Conservation (phyloP, 2,888 invertebrate species). For the Tromatobia lineatoria region DNA sequence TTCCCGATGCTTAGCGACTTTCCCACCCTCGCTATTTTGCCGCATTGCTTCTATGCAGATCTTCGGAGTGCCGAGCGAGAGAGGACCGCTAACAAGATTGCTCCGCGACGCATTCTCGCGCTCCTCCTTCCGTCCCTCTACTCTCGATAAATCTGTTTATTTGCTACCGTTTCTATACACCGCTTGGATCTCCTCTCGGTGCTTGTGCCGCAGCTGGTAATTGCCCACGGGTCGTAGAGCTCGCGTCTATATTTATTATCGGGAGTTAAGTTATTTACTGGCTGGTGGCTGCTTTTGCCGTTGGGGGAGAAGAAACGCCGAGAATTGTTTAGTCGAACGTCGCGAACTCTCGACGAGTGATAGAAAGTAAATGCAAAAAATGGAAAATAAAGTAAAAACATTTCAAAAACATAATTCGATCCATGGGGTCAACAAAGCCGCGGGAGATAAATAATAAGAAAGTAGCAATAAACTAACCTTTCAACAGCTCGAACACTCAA, state of each 20-base stretch:
- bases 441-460: not conserved
- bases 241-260: constrained; percentile 67
- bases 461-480: not conserved
- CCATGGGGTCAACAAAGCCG: not conserved
- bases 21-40: constrained; percentile 60
- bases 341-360: not conserved
- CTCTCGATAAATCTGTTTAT: constrained; percentile 78
- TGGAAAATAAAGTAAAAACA: not conserved
- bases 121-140: constrained; percentile 49
- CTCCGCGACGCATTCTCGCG: constrained; percentile 69
- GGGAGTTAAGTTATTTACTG: constrained; percentile 67
- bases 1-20: constrained; percentile 32
- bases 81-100: constrained; percentile 76
- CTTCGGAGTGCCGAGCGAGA: not conserved
- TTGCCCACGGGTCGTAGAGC: constrained; percentile 67
- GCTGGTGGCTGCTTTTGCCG: not conserved
- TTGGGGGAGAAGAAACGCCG: constrained; percentile 8
- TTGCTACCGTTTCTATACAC: constrained; percentile 71
- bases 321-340: constrained; percentile 56
- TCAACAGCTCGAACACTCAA: not conserved
- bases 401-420: not conserved
- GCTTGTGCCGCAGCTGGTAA: constrained; percentile 67
- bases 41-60: constrained; percentile 72
- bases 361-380: constrained; percentile 10
- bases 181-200: constrained; percentile 3